Percentiles rank a stretch among this genome's conserved stretches.
Conservation (phyloP, 2,113 vertebrate genomes). For the Dinomys branickii region DNA sequence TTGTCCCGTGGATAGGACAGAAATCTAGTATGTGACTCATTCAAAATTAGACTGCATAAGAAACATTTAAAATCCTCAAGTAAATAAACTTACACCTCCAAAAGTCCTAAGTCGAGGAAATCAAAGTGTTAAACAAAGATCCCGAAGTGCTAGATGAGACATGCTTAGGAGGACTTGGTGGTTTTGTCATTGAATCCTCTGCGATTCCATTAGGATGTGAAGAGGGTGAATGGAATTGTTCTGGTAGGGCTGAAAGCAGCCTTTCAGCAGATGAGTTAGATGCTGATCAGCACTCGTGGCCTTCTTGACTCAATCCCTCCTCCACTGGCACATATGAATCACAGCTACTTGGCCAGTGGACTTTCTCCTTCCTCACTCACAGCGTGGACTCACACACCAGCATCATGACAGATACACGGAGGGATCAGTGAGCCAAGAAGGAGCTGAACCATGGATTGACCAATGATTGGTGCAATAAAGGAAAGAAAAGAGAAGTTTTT, state of each 20-base stretch:
- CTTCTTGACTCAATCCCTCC: neutral
- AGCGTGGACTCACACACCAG: neutral
- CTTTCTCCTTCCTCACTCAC: conserved; percentile 4
- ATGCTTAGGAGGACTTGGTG: neutral
- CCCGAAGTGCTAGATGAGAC: neutral
- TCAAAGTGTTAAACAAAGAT: neutral
- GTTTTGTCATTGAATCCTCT: neutral
- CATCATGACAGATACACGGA: neutral
- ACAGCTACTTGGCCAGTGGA: neutral
- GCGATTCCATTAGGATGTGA: neutral
- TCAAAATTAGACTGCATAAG: conserved; percentile 19
- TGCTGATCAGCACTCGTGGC: neutral
- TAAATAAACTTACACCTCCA: neutral
- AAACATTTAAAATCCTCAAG: neutral
- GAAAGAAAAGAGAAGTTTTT: conserved; percentile 25
- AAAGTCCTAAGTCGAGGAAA: conserved; percentile 4
- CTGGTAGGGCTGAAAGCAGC: neutral
- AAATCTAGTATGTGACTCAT: conserved; percentile 3
- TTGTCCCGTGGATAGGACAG: neutral
- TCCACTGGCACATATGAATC: neutral
- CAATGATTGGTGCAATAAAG: conserved; percentile 36
- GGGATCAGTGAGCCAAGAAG: neutral
- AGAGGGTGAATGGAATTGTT: neutral
- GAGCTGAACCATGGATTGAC: neutral
- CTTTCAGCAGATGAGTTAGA: neutral